Evolutionary conservation across 2,113 vertebrate genomes (phyloP).

Genomic region (Rhizomys pruinosus): DNA sequence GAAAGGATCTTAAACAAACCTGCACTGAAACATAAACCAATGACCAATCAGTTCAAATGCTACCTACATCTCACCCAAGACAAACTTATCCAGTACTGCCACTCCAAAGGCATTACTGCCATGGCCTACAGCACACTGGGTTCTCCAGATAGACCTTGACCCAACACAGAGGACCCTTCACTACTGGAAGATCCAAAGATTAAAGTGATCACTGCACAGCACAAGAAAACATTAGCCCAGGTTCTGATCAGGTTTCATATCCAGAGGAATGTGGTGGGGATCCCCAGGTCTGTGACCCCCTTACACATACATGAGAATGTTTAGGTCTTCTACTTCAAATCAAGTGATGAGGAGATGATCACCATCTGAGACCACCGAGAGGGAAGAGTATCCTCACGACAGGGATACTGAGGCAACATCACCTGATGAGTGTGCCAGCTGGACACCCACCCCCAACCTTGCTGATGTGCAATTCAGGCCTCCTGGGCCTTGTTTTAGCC

Average conservation of each 20-base stretch:
- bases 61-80: neutral
- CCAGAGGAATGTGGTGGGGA: neutral
- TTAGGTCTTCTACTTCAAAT: conserved; percentile 66
- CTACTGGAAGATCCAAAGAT: neutral
- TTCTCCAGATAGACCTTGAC: too few relatives aligned
- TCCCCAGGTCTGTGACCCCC: neutral
- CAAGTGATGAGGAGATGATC: conserved; percentile 53
- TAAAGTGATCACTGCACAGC: too few relatives aligned
- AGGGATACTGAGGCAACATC: neutral
- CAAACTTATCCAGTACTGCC: too few relatives aligned
- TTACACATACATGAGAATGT: neutral
- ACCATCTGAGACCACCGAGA: neutral
- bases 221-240: neutral
- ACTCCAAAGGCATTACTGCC: accelerated
- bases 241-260: neutral
- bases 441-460: too few relatives aligned
- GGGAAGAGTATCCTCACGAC: neutral
- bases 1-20: too few relatives aligned
- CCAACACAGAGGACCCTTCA: neutral
- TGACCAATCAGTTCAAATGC: neutral
- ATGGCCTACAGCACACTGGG: accelerated
- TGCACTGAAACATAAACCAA: neutral
- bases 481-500: accelerated
- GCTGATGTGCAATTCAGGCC: neutral
- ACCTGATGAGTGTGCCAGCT: too few relatives aligned